These are phyloP conservation scores for Resseliella maxima DNA, from an alignment of 2,888 invertebrate species.

Conservation along the genomic window DNA sequence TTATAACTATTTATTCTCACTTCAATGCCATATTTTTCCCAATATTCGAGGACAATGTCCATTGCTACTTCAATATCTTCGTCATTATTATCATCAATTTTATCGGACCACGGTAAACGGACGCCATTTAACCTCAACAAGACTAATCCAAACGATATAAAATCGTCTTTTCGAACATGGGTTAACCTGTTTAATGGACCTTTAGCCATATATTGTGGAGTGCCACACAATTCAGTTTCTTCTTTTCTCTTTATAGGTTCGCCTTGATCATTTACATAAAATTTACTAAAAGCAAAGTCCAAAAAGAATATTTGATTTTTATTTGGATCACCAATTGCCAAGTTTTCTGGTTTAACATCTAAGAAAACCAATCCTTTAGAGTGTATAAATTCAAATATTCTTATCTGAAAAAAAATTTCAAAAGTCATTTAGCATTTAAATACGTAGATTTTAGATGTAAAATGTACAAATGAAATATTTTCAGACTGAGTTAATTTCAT, in stretches of 20 bases:
- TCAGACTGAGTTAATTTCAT: too few relatives aligned
- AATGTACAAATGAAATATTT: too few relatives aligned
- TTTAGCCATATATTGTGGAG: background rate
- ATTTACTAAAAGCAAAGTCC: background rate
- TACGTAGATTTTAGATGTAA: too few relatives aligned
- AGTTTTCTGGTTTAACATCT: background rate
- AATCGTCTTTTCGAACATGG: constrained; percentile 25
- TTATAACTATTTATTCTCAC: background rate
- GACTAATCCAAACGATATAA: background rate
- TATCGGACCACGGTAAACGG: background rate
- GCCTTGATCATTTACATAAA: background rate
- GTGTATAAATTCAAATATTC: background rate
- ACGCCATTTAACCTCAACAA: background rate
- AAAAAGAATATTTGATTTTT: background rate
- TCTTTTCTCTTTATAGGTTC: background rate
- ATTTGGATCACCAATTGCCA: background rate
- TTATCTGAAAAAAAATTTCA: background rate
- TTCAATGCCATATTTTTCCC: background rate
- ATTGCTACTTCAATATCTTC: background rate
- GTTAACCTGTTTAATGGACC: background rate
- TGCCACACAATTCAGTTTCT: background rate
- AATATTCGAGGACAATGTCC: background rate
- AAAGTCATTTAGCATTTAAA: too few relatives aligned
- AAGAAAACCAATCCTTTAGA: background rate
- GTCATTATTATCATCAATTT: background rate